Evolutionary conservation across 2,888 invertebrate species (phyloP).

Genomic region (Epinotia ramella): DNA sequence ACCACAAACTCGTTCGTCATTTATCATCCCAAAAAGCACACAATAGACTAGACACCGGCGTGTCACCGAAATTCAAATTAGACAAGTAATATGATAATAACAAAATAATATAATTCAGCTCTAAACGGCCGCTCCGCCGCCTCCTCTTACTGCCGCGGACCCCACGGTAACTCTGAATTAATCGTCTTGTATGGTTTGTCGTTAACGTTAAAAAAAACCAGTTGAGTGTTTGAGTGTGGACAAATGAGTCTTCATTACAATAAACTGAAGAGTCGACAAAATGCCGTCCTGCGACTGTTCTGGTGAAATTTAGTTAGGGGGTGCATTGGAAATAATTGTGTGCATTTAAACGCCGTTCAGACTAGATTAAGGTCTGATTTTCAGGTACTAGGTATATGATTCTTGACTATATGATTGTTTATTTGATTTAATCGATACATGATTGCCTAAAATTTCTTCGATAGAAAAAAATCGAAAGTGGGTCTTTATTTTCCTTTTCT

Average conservation of each 20-base stretch:
- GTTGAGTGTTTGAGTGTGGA: not conserved
- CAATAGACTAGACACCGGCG: conserved; percentile 7
- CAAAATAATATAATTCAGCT: conserved; percentile 62
- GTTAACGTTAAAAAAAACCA: not conserved
- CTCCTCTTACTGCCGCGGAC: not conserved
- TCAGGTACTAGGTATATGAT: too few relatives aligned
- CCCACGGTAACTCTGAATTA: conserved; percentile 13
- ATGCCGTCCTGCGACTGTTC: too few relatives aligned
- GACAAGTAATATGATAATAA: conserved; percentile 68
- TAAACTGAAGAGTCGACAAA: too few relatives aligned
- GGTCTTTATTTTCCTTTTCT: too few relatives aligned
- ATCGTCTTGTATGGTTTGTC: not conserved
- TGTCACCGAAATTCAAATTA: conserved; percentile 38
- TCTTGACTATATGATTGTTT: too few relatives aligned
- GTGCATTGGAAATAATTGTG: too few relatives aligned
- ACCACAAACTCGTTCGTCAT: conserved; percentile 47
- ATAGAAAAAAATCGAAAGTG: too few relatives aligned
- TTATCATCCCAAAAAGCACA: conserved; percentile 59
- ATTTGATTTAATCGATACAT: too few relatives aligned
- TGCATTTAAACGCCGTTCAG: too few relatives aligned
- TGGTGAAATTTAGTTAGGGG: too few relatives aligned
- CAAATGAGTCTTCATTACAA: conserved; percentile 1
- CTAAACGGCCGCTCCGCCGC: conserved; percentile 13
- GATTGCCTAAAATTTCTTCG: too few relatives aligned
- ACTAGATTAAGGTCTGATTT: too few relatives aligned